Evolutionary conservation across 2,888 invertebrate genomes (phyloP), one percentile per base, ranked within the genome.

Genomic region (Entomobrya multifasciata): DNA sequence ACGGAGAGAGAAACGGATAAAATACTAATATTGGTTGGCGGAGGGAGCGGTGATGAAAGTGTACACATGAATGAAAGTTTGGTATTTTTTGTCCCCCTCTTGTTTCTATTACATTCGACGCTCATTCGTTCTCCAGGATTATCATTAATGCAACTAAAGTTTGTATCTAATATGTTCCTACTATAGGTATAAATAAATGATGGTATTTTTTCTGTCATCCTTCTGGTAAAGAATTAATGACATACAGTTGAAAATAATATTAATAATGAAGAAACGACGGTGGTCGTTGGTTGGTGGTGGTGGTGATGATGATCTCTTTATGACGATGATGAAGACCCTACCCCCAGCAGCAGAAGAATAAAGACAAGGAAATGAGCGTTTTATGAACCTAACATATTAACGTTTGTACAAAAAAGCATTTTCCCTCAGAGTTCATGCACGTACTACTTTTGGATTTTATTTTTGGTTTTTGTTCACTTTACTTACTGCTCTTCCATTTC

Each of bases 251-350:
- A 78, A 78, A 78, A 60, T 78, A 60, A 78, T 79, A 79, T 41
- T 79, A 65, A 49, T 65, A 65, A 79, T 79, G 79, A 62, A 25
- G 79, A 65, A 79, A 49, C 78, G 62, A 60, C 79, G 30, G 30
- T 52, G 60, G 62, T 79, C 20, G 55, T 74, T 74, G 57, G 76
- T 78, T 17, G 60, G 17, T 44, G 65, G 79, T n/a, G n/a, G n/a
- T 49, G 79, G 62, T 65, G 78, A n/a, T 78, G 79, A 65, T 79
- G 79, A 79, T 79, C 79, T 79, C 65, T 79, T 65, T 62, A 79
- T 65, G 79, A 65, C 20, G 30, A 30, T 60, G 41, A 74, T 74
- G 20, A 20, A 55, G 55, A 76, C 72, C 25, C 47, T 25, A 47
- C 27, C 70, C 47, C 47, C 49, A 65, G 36, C 72, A 47, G 25